Evolutionary conservation across 2,888 invertebrate genomes (phyloP).

Genomic region (Sycophila texana): DNA sequence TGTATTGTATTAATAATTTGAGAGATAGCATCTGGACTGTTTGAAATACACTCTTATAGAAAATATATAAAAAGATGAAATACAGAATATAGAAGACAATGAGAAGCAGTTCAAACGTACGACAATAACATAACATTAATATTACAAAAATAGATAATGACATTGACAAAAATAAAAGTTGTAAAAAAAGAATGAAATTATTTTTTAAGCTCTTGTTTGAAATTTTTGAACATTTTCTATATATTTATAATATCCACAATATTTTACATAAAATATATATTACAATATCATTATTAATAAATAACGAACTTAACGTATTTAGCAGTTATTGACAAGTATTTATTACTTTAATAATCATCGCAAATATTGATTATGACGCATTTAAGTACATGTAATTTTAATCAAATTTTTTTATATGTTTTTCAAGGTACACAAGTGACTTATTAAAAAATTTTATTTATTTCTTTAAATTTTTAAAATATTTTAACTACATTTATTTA

Average conservation of each 20-base stretch:
- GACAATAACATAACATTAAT: no score
- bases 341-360: slow-evolving; percentile 47
- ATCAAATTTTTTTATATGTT: slow-evolving; percentile 27
- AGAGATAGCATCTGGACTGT: no score
- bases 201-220: slow-evolving; percentile 3
- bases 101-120: no score
- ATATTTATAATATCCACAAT: slow-evolving; percentile 69
- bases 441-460: slow-evolving; percentile 50
- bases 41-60: no score
- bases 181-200: no score
- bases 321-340: slow-evolving; percentile 54
- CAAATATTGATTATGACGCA: slow-evolving; percentile 58
- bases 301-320: slow-evolving; percentile 60
- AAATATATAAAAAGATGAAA: no score
- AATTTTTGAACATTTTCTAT: slow-evolving; percentile 58
- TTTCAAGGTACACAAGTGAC: slow-evolving; percentile 52
- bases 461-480: slow-evolving; percentile 21
- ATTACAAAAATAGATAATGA: no score
- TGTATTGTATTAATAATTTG: no score
- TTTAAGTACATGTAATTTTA: slow-evolving; percentile 63
- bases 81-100: no score
- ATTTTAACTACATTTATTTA: slow-evolving; percentile 42
- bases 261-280: slow-evolving; percentile 72
- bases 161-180: no score
- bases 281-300: slow-evolving; percentile 68